Evolutionary conservation across 2,113 vertebrate genomes (phyloP).

Genomic region (Chaenocephalus aceratus): DNA sequence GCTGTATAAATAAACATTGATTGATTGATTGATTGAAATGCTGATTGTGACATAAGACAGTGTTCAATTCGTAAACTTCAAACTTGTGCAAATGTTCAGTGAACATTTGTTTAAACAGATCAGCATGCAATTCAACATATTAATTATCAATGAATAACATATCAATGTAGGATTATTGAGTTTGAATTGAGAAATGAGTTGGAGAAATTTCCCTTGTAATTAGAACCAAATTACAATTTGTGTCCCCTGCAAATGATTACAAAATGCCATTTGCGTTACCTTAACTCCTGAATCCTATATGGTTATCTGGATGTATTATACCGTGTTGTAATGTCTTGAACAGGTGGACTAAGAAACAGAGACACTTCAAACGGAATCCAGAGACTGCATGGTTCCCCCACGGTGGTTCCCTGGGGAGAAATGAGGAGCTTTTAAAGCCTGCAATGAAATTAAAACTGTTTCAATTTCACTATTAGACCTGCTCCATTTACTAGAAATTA

Average conservation of each 20-base stretch:
- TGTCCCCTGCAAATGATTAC: background rate
- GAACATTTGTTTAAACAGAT: background rate
- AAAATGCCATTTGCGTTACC: background rate
- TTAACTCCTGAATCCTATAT: background rate
- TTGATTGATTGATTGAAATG: no score
- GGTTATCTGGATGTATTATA: background rate
- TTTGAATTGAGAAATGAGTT: background rate
- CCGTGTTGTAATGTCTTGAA: background rate
- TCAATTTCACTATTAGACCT: conserved; percentile 56
- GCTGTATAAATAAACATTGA: no score
- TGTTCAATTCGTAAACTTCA: background rate
- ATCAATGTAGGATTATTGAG: background rate
- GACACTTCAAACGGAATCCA: conserved; percentile 33
- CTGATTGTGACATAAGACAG: no score
- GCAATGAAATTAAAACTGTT: conserved; percentile 36
- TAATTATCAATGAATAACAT: background rate
- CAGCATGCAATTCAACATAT: background rate
- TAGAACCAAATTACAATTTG: background rate
- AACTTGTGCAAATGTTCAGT: background rate
- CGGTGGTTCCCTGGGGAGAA: conserved; percentile 32
- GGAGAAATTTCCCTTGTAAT: background rate
- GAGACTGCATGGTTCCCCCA: conserved; percentile 37
- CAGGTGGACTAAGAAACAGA: conserved; percentile 33
- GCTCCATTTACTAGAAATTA: conserved; percentile 54
- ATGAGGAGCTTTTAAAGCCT: conserved; percentile 31